phyloP scores from a whole-genome alignment of 2,797 vertebrate genomes.

The Podargus strigoides region DNA sequence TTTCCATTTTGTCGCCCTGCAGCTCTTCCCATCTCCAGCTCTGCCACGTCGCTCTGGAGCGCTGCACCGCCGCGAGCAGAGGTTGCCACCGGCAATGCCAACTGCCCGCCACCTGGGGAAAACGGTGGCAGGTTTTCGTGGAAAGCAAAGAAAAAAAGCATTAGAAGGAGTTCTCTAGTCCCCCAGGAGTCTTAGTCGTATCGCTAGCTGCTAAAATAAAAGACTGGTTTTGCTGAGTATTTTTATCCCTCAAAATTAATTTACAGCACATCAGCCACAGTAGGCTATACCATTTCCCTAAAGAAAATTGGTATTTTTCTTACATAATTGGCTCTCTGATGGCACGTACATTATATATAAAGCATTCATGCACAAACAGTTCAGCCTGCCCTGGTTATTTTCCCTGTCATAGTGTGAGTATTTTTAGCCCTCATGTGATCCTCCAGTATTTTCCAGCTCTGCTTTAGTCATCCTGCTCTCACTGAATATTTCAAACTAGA shows the following conservation, averaged over 20 bases:
- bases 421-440: slow-evolving; percentile 81
- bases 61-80: rapidly evolving
- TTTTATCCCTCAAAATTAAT: slow-evolving; percentile 35
- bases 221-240: not conserved
- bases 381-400: slow-evolving; percentile 72
- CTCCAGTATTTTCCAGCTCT: slow-evolving; percentile 75
- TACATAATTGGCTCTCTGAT: not conserved
- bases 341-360: not conserved
- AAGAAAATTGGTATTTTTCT: not conserved
- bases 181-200: not conserved
- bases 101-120: not conserved
- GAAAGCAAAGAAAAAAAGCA: not conserved
- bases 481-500: slow-evolving; percentile 61
- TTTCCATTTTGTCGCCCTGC: not conserved
- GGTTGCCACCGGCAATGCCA: not conserved
- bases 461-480: slow-evolving; percentile 75
- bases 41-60: not conserved
- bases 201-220: slow-evolving; percentile 17
- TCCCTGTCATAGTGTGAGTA: slow-evolving; percentile 70
- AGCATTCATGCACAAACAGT: slow-evolving; percentile 34
- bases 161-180: not conserved
- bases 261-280: slow-evolving; percentile 6
- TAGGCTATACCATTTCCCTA: not conserved
- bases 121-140: not conserved
- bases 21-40: not conserved